Evolutionary conservation across 2,888 invertebrate genomes (phyloP), one percentile per base, ranked within the genome.

Genomic region (Acanthosoma haemorrhoidale): DNA sequence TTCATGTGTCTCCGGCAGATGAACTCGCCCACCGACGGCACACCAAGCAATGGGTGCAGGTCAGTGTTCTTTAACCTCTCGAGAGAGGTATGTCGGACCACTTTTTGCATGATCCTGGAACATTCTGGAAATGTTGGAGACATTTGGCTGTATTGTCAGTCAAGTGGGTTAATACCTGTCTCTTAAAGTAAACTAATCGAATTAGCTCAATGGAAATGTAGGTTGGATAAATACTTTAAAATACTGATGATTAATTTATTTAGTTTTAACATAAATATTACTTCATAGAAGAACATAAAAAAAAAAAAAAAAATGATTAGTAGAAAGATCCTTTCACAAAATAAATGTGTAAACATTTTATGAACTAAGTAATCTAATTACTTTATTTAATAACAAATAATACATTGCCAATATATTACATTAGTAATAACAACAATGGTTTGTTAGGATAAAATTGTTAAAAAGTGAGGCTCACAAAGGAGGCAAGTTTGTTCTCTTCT

Each of bases 281-380:
- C 51, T 51, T 51, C 51, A 51, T 25, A 51, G 51, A 51, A 51
- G 51, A 51, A 51, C 51, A 51, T 51, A 51, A 25, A 51, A 51
- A 25, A 51, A 51, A 21, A 51, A 25, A 51, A 25, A 51, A 51
- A 51, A 51, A 21, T 25, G 51, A 51, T 51, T 51, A 51, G 51
- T 51, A 51, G 21, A 51, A 51, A 51, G 21, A 51, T 51, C 29
- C 51, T n/a, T n/a, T 51, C 51, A 25, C 51, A 51, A 25, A 25
- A 25, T n/a, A 25, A 51, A 1, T 25, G 1, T 51, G 21, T 25
- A 51, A 25, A 25, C n/a, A 18, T 51, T 51, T 51, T 29, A 25
- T 51, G 13, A 25, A 51, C 51, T 51, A 51, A 25, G 51, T 51
- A 51, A 25, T 25, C 51, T 51, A 51, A 51, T 29, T 13, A 51